Percentiles rank a stretch among this genome's conserved stretches.
Evolutionary conservation across 2,888 invertebrate genomes (phyloP).

Genomic region (Scaptomyza parva): DNA sequence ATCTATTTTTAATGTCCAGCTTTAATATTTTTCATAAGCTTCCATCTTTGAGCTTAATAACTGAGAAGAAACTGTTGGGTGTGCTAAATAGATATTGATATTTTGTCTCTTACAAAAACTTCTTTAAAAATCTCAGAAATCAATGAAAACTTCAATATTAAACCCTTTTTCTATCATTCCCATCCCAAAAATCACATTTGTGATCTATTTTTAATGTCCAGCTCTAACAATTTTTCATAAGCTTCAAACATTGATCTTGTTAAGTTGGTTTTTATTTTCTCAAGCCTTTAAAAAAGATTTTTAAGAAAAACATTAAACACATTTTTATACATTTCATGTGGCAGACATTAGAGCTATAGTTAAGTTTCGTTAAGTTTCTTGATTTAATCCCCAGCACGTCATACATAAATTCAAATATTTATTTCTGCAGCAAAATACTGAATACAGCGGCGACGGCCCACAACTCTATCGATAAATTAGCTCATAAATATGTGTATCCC

Average conservation of each 20-base stretch:
- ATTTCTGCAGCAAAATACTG: slow-evolving; percentile 34
- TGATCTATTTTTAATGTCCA: not conserved
- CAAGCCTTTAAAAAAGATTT: not conserved
- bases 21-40: slow-evolving; percentile 6
- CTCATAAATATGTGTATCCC: slow-evolving; percentile 50
- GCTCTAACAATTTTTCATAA: slow-evolving; percentile 4
- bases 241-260: not conserved
- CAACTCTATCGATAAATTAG: slow-evolving; percentile 53
- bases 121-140: no score
- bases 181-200: no score
- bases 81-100: no score
- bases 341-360: slow-evolving; percentile 20
- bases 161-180: no score
- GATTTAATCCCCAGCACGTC: slow-evolving; percentile 63
- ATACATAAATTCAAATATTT: slow-evolving; percentile 65
- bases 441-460: no score
- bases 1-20: not conserved
- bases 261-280: slow-evolving; percentile 11
- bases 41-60: not conserved
- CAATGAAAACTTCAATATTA: no score
- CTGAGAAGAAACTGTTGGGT: no score
- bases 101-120: no score
- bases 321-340: slow-evolving; percentile 23
- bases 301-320: slow-evolving; percentile 23
- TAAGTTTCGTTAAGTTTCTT: slow-evolving; percentile 19